These are phyloP conservation scores for Plemyria rubiginata DNA, from an alignment of 2,888 invertebrate species.

Conservation along the genomic window DNA sequence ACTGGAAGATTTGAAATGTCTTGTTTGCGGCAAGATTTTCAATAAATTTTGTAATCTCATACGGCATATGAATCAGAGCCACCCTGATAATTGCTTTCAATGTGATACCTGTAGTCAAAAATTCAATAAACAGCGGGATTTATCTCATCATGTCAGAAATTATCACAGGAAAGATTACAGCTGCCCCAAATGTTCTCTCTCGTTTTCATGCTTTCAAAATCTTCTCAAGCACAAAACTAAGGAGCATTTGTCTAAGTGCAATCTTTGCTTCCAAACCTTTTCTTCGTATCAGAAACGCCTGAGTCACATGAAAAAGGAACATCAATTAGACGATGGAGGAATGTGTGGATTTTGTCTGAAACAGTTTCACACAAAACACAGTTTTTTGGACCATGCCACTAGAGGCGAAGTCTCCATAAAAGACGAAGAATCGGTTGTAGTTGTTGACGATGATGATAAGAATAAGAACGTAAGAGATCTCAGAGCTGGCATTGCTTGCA, in stretches of 20 bases:
- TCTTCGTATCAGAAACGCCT: slow-evolving; percentile 56
- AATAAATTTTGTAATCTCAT: slow-evolving; percentile 59
- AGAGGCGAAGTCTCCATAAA: slow-evolving; percentile 49
- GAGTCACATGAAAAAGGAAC: slow-evolving; percentile 65
- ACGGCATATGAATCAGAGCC: slow-evolving; percentile 67
- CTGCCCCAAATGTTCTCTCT: slow-evolving; percentile 59
- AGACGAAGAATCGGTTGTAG: slow-evolving; percentile 3
- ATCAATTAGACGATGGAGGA: slow-evolving; percentile 48
- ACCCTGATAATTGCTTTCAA: slow-evolving; percentile 47
- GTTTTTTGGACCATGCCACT: slow-evolving; percentile 62
- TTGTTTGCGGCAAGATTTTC: slow-evolving; percentile 58
- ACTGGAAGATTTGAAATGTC: slow-evolving; percentile 64
- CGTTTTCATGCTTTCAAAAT: slow-evolving; percentile 51
- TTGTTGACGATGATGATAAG: slow-evolving; percentile 48
- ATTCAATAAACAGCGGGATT: slow-evolving; percentile 64
- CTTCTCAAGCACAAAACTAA: slow-evolving; percentile 60
- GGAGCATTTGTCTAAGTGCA: slow-evolving; percentile 64
- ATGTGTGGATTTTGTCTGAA: slow-evolving; percentile 66
- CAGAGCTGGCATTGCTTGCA: slow-evolving; percentile 59
- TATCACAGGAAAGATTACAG: slow-evolving; percentile 59
- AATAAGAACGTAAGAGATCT: slow-evolving; percentile 57
- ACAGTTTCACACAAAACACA: slow-evolving; percentile 60
- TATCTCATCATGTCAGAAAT: slow-evolving; percentile 58
- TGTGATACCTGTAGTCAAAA: slow-evolving; percentile 60
- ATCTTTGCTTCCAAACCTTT: slow-evolving; percentile 66